Base-by-base conservation (phyloP, 2,888 invertebrate species). In the Drosophila tanythrix region DNA sequence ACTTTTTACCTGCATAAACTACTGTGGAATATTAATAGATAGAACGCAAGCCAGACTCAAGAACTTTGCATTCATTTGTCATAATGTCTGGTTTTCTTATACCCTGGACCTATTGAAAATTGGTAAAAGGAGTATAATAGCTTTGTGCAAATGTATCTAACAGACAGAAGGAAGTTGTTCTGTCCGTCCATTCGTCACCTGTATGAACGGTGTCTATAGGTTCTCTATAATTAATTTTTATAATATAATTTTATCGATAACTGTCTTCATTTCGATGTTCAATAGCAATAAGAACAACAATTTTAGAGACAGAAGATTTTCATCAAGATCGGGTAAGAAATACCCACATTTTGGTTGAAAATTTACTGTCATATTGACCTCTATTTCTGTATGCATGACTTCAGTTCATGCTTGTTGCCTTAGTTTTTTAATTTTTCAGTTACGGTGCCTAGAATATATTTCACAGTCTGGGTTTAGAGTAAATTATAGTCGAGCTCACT, bases 51-150 rank as follows among this genome's bases (percentile, higher is more conserved):
- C 25, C 3, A 51, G 60, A 53, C 51, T 36, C 50, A 46, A 43
- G 18, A 76, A 52, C 73, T 69, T 64, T 31, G 36, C 50, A 74
- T 27, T 40, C 81, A 83, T 74, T 77, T 61, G 51, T 51, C 70
- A 70, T 64, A 40, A 29, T 38, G 36, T 36, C 53, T 51, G 21
- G n/a, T 46, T 15, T 50, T 60, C 53, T 57, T 61, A 38, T 40
- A 48, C 25, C 46, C 25, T 25, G 3, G 15, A 25, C 46, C 15
- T 3, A 46, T 15, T 46, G 25, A 25, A 25, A 15, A 46, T 15
- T 8, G 4, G 1, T 25, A 25, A 46, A 25, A 8, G 8, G 25
- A 8, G 25, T 25, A 8, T 46, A 25, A 25, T 46, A 15, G 4
- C 4, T 46, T 8, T 46, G 8, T 46, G 15, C 3, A 46, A 25